These are phyloP conservation scores for Albula glossodonta DNA, from an alignment of 2,113 vertebrate species.

Conservation along the genomic window DNA sequence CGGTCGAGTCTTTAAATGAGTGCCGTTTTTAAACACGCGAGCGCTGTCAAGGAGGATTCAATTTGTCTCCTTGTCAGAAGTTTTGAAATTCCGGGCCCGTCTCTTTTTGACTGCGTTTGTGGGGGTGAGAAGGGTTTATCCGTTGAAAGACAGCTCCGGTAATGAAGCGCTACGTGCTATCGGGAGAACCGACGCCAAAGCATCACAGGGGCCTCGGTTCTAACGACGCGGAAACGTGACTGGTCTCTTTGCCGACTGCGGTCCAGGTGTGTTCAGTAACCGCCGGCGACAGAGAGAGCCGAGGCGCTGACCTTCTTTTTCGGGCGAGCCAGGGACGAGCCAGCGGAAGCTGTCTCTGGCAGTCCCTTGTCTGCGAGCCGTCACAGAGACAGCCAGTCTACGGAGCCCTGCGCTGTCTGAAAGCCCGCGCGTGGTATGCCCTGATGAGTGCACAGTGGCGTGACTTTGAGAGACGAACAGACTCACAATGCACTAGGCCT, in stretches of 20 bases:
- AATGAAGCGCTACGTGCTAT: neutral
- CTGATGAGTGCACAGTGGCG: neutral
- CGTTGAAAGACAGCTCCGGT: slow-evolving; percentile 20
- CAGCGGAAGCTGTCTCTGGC: neutral
- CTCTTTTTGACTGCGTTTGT: neutral
- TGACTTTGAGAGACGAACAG: neutral
- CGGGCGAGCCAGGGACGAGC: neutral
- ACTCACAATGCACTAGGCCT: too few species aligned
- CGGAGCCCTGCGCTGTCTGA: neutral
- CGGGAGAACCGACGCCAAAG: neutral
- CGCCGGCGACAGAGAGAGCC: neutral
- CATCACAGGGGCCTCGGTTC: neutral
- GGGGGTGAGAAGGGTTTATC: neutral
- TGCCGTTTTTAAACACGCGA: slow-evolving; percentile 15
- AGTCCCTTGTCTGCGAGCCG: neutral
- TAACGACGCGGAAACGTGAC: slow-evolving; percentile 14
- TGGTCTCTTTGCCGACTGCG: slow-evolving; percentile 4
- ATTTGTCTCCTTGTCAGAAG: slow-evolving; percentile 10
- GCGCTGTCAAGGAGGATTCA: slow-evolving; percentile 12
- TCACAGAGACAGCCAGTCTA: too few species aligned
- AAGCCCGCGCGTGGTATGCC: neutral
- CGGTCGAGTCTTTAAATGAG: slow-evolving; percentile 16
- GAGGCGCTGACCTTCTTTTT: neutral
- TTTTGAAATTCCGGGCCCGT: neutral
- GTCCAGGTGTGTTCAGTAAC: neutral